A percentile compares a stretch with the other conserved stretches of the same genome.
phyloP scores from a whole-genome alignment of 2,888 invertebrate species.

The Drosophila mulleri region DNA sequence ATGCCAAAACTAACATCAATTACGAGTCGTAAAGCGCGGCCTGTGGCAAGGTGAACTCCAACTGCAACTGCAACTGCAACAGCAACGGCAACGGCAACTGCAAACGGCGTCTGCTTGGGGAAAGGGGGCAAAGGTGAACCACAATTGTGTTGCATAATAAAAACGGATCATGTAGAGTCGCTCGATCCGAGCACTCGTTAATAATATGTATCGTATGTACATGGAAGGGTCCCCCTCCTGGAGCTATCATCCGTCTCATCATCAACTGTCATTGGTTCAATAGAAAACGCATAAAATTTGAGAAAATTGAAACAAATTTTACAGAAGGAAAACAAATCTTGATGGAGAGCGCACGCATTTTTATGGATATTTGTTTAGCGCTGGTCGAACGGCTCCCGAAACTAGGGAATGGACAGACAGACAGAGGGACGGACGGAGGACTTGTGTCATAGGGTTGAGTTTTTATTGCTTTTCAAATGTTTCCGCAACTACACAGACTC shows the following conservation, averaged over 20 bases:
- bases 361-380: conserved; percentile 72
- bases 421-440: not conserved
- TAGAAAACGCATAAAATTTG: conserved; percentile 81
- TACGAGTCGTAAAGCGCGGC: conserved; percentile 76
- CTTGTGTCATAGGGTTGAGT: conserved; percentile 65
- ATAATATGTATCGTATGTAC: conserved; percentile 39
- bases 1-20: conserved; percentile 83
- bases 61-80: conserved; percentile 22
- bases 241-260: conserved; percentile 24
- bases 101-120: conserved; percentile 20
- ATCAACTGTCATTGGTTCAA: conserved; percentile 70
- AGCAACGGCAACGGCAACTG: conserved; percentile 13
- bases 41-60: conserved; percentile 46
- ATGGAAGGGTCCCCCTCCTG: conserved; percentile 38
- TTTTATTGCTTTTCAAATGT: conserved; percentile 80
- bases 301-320: conserved; percentile 72
- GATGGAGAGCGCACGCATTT: conserved; percentile 65
- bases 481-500: conserved; percentile 62
- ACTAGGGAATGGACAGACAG: not conserved
- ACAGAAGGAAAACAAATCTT: conserved; percentile 61
- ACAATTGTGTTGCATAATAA: conserved; percentile 71
- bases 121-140: conserved; percentile 43
- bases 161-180: conserved; percentile 45
- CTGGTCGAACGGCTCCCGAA: conserved; percentile 38
- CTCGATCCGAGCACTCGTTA: conserved; percentile 55